phyloP scores from a whole-genome alignment of 2,113 vertebrate species.

The Hylia prasina region DNA sequence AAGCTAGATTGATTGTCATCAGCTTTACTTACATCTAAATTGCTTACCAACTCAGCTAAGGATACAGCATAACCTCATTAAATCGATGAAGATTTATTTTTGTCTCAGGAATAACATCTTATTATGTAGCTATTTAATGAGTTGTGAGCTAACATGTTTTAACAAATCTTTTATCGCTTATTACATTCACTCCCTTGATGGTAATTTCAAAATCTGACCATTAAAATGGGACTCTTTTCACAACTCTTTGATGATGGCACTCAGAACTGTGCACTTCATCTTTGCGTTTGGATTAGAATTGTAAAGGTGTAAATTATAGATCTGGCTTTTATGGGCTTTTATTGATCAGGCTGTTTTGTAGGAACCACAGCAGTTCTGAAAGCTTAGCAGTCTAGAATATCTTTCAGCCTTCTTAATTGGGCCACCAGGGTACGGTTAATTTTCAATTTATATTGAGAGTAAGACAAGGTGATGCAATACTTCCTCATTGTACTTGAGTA shows the following conservation, averaged over 20 bases:
- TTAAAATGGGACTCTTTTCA: conserved; percentile 41
- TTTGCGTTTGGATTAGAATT: conserved; percentile 13
- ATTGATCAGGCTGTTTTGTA: conserved; percentile 47
- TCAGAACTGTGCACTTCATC: conserved; percentile 48
- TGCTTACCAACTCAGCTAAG: background rate
- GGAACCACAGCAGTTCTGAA: background rate
- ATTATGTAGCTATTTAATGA: conserved; percentile 23
- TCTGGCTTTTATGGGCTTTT: conserved; percentile 56
- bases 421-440: conserved; percentile 44
- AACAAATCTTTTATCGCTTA: conserved; percentile 21
- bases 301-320: conserved; percentile 54
- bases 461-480: background rate
- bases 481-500: background rate
- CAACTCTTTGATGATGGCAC: conserved; percentile 1
- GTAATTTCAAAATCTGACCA: conserved; percentile 49
- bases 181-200: background rate
- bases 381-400: background rate
- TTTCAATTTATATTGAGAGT: conserved; percentile 57
- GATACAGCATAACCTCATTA: background rate
- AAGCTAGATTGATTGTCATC: background rate
- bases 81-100: background rate
- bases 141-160: conserved; percentile 37
- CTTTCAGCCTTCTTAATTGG: conserved; percentile 61
- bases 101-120: background rate
- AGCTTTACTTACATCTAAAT: background rate